A percentile compares a stretch with the other conserved stretches of the same genome.
These are phyloP conservation scores for Planiliza haematocheilus DNA, from an alignment of 2,113 vertebrate species.

Conservation along the genomic window DNA sequence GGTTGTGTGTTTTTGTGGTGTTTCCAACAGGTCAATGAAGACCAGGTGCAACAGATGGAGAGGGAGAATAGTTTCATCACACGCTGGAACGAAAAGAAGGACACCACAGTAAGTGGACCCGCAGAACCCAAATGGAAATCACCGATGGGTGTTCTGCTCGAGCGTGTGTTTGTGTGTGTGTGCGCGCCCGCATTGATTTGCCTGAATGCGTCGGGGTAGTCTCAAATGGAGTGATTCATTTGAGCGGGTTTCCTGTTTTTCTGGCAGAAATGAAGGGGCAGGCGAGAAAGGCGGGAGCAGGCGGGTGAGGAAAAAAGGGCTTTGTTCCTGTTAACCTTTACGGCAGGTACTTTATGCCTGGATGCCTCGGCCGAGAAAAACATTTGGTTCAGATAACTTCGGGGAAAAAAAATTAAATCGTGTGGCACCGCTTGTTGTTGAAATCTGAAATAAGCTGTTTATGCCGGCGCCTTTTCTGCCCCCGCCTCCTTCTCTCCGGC, in stretches of 20 bases:
- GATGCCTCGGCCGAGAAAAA: constrained; percentile 64
- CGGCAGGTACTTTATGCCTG: constrained; percentile 68
- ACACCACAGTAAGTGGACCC: constrained; percentile 87
- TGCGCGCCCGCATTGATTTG: constrained; percentile 41
- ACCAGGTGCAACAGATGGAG: constrained; percentile 97
- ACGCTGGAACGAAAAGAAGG: constrained; percentile 97
- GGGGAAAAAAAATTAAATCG: constrained; percentile 62
- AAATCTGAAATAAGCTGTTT: constrained; percentile 70
- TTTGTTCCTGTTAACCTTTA: constrained; percentile 76
- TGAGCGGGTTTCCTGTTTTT: constrained; percentile 54
- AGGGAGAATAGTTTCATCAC: constrained; percentile 96
- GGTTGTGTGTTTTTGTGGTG: constrained; percentile 32
- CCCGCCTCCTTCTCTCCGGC: constrained; percentile 11
- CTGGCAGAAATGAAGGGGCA: constrained; percentile 22
- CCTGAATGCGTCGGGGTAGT: constrained; percentile 35
- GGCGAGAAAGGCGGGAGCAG: constrained; percentile 2
- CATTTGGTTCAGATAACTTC: constrained; percentile 75
- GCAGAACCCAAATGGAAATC: constrained; percentile 52
- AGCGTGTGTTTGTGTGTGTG: constrained; percentile 16
- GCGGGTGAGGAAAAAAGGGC: constrained; percentile 34
- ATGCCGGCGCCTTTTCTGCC: constrained; percentile 11
- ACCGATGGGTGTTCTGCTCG: constrained; percentile 33
- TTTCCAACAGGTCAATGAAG: constrained; percentile 90
- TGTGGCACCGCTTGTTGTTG: constrained; percentile 53
- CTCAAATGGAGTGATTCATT: constrained; percentile 54